A percentile compares a stretch with the other conserved stretches of the same genome.
phyloP scores from a whole-genome alignment of 2,113 vertebrate genomes.

The Hippocampus comes region DNA sequence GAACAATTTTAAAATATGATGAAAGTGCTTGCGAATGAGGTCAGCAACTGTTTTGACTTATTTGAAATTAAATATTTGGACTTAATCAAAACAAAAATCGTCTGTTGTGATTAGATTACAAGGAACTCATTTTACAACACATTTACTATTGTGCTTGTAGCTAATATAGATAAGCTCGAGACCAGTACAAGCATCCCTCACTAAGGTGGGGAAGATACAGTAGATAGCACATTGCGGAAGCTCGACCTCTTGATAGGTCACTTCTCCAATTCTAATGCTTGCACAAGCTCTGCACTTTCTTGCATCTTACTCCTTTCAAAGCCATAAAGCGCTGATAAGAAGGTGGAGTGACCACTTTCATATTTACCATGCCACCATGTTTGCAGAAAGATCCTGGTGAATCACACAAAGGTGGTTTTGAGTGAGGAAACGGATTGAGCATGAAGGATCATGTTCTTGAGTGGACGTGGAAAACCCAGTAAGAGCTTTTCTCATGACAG shows the following conservation, averaged over 20 bases:
- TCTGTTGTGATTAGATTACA: neutral
- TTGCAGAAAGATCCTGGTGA: slow-evolving; percentile 63
- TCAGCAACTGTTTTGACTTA: neutral
- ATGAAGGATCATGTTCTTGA: slow-evolving; percentile 86
- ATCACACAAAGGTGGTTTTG: slow-evolving; percentile 35
- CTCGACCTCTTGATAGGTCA: slow-evolving; percentile 46
- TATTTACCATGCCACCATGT: slow-evolving; percentile 52
- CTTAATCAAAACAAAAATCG: neutral
- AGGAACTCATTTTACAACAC: neutral
- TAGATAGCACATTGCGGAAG: slow-evolving; percentile 62
- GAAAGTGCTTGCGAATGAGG: neutral
- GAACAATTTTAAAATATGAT: no score
- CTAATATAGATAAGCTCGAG: neutral
- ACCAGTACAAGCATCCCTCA: neutral
- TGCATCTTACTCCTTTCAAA: slow-evolving; percentile 44
- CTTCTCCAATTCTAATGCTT: slow-evolving; percentile 67
- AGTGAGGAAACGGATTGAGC: slow-evolving; percentile 32
- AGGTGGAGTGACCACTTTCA: slow-evolving; percentile 36
- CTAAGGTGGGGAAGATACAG: slow-evolving; percentile 20
- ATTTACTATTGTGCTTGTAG: neutral
- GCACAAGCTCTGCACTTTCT: slow-evolving; percentile 53
- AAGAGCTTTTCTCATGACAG: slow-evolving; percentile 11
- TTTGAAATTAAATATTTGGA: neutral
- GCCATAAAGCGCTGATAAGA: slow-evolving; percentile 62
- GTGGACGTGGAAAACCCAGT: slow-evolving; percentile 75